phyloP scores from a whole-genome alignment of 1,140 invertebrate species.

The Dreissena rostriformis region DNA sequence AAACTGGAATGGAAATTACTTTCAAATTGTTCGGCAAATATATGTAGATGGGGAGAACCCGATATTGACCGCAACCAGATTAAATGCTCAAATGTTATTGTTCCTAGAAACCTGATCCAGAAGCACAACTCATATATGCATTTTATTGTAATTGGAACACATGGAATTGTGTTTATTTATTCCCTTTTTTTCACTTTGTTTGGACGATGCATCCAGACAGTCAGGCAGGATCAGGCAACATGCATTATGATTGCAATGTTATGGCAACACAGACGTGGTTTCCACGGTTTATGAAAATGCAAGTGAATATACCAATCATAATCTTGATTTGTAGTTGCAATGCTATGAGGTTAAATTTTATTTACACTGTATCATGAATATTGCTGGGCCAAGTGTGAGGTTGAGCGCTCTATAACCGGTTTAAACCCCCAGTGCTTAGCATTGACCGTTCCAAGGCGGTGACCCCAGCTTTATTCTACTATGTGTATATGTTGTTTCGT shows the following conservation, averaged over 20 bases:
- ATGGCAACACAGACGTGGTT: slow-evolving; percentile 60
- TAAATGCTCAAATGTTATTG: slow-evolving; percentile 25
- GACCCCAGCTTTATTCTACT: no score
- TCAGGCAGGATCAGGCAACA: slow-evolving; percentile 45
- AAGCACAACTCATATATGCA: slow-evolving; percentile 37
- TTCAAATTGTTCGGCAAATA: slow-evolving; percentile 29
- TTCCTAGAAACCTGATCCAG: slow-evolving; percentile 46
- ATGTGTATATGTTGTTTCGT: no score
- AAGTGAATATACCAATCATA: slow-evolving; percentile 13
- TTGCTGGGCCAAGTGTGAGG: no score
- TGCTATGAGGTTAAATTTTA: no score
- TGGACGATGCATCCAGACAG: slow-evolving; percentile 45
- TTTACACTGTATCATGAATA: no score
- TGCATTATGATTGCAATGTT: slow-evolving; percentile 46
- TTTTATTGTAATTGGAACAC: slow-evolving; percentile 30
- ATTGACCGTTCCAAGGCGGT: no score
- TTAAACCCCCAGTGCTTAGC: no score
- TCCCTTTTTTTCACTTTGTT: slow-evolving; percentile 63
- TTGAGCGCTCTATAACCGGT: no score
- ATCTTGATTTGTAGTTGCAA: no score
- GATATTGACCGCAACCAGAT: slow-evolving; percentile 21
- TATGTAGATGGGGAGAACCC: slow-evolving; percentile 20
- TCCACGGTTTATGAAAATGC: slow-evolving; percentile 34
- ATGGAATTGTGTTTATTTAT: slow-evolving; percentile 50
- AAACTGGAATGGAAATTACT: slow-evolving; percentile 56